Evolutionary conservation across 2,888 invertebrate species (phyloP).

Genomic region (Melieria crassipennis): DNA sequence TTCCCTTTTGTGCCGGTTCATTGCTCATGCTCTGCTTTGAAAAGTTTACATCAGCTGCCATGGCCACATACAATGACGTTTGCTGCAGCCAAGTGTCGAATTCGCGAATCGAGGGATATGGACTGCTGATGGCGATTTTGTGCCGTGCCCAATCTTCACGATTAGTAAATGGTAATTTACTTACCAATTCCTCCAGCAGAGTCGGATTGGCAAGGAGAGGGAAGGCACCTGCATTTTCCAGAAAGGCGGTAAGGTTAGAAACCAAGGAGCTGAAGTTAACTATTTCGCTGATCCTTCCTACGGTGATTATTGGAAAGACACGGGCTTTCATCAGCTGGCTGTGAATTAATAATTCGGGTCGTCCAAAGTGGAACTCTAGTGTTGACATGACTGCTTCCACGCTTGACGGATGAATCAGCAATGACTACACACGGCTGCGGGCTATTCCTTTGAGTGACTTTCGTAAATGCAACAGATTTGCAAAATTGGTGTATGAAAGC

Average conservation of each 20-base stretch:
- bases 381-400: conserved; percentile 9
- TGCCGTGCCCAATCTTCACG: conserved; percentile 4
- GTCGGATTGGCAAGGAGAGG: conserved; percentile 18
- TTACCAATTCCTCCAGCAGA: conserved; percentile 4
- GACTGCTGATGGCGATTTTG: background rate
- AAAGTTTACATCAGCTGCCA: too few species aligned
- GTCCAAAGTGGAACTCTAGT: conserved; percentile 13
- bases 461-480: conserved; percentile 29
- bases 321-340: conserved; percentile 12
- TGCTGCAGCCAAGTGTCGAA: too few species aligned
- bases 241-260: conserved; percentile 33
- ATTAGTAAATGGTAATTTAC: background rate
- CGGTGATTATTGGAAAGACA: conserved; percentile 25
- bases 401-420: conserved; percentile 15
- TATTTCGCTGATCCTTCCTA: conserved; percentile 27
- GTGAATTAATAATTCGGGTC: conserved; percentile 3
- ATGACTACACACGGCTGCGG: conserved; percentile 2
- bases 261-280: conserved; percentile 33
- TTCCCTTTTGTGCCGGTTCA: background rate
- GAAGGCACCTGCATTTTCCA: conserved; percentile 32
- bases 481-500: conserved; percentile 17
- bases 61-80: too few species aligned
- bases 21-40: too few species aligned
- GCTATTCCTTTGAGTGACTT: conserved; percentile 27
- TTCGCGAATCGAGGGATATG: background rate